Percentiles rank a stretch among this genome's conserved stretches.
phyloP scores from a whole-genome alignment of 2,888 invertebrate genomes.

The Pachycephus smyrnensis region DNA sequence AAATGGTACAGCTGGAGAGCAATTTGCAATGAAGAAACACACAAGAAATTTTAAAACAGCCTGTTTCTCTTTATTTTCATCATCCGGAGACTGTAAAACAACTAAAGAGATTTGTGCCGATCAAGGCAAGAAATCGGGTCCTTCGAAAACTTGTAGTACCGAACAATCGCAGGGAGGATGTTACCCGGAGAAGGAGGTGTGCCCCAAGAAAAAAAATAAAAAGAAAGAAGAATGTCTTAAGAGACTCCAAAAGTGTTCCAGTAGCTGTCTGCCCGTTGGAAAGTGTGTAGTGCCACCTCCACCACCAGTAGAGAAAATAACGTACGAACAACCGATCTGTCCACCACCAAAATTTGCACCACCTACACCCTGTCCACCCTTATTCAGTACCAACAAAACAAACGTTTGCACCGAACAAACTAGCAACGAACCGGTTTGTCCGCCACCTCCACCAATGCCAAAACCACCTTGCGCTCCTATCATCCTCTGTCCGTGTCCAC shows the following conservation, averaged over 20 bases:
- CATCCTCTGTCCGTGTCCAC: slow-evolving; percentile 49
- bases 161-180: slow-evolving; percentile 21
- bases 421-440: neutral
- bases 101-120: slow-evolving; percentile 32
- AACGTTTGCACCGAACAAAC: neutral
- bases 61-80: neutral
- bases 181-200: slow-evolving; percentile 28
- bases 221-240: neutral
- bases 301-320: slow-evolving; percentile 37
- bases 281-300: slow-evolving; percentile 23
- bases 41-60: neutral
- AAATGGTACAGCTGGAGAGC: neutral
- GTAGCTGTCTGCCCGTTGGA: slow-evolving; percentile 19
- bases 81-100: slow-evolving; percentile 26
- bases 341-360: slow-evolving; percentile 36
- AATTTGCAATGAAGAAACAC: neutral
- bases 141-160: slow-evolving; percentile 1
- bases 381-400: neutral
- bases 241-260: neutral
- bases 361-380: slow-evolving; percentile 28
- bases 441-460: slow-evolving; percentile 41
- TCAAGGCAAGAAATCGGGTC: neutral
- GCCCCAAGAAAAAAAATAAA: slow-evolving; percentile 10
- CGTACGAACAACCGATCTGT: slow-evolving; percentile 37
- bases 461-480: slow-evolving; percentile 49